These are phyloP conservation scores for Hesperia comma DNA, from an alignment of 2,888 invertebrate genomes.

Conservation along the genomic window DNA sequence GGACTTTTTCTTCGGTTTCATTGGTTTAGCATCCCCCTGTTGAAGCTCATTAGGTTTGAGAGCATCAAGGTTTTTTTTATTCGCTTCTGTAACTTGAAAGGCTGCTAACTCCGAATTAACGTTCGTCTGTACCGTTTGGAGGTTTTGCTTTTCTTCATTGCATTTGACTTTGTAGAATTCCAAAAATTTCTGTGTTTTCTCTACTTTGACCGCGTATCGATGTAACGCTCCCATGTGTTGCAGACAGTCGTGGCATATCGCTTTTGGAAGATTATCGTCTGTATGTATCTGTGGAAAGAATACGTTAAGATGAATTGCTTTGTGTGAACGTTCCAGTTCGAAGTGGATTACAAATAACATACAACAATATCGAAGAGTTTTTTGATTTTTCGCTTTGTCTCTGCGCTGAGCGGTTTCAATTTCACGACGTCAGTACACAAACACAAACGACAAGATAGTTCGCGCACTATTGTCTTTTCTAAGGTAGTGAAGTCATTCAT, in stretches of 20 bases:
- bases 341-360: slow-evolving; percentile 44
- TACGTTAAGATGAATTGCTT: slow-evolving; percentile 1
- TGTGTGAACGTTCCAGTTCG: neutral
- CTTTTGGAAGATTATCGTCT: slow-evolving; percentile 76
- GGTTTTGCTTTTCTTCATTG: slow-evolving; percentile 55
- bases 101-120: slow-evolving; percentile 55
- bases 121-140: slow-evolving; percentile 47
- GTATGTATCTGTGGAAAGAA: slow-evolving; percentile 61
- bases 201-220: slow-evolving; percentile 73
- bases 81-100: slow-evolving; percentile 47
- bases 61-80: slow-evolving; percentile 44
- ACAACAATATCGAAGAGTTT: slow-evolving; percentile 72
- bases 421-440: slow-evolving; percentile 76
- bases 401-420: slow-evolving; percentile 72
- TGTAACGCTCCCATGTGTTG: slow-evolving; percentile 72
- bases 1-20: slow-evolving; percentile 61
- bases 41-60: slow-evolving; percentile 56
- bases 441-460: slow-evolving; percentile 76
- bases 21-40: slow-evolving; percentile 63
- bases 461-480: slow-evolving; percentile 76
- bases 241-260: slow-evolving; percentile 78
- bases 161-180: slow-evolving; percentile 70
- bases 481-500: slow-evolving; percentile 75
- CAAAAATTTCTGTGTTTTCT: slow-evolving; percentile 76
- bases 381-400: slow-evolving; percentile 74